Evolutionary conservation across 2,797 vertebrate genomes (phyloP).

Genomic region (Sebastes taczanowskii): DNA sequence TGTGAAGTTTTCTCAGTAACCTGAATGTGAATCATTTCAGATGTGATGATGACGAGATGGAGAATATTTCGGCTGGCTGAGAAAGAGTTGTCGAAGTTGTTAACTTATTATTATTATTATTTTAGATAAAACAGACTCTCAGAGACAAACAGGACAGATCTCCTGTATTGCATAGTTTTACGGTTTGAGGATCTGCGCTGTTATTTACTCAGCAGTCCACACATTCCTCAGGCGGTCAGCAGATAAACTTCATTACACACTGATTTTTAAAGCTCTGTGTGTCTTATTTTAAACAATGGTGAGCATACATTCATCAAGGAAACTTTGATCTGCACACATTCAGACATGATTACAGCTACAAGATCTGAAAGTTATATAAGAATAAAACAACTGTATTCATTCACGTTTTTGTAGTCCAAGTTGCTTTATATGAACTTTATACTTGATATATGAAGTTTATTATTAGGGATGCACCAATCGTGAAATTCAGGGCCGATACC

Average conservation of each 20-base stretch:
- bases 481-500: no score
- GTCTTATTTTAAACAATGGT: background rate
- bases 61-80: background rate
- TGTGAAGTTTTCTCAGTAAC: background rate
- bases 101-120: background rate
- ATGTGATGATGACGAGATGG: background rate
- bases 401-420: background rate
- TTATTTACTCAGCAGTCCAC: background rate
- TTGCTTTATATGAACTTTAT: background rate
- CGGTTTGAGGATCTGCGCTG: background rate
- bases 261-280: background rate
- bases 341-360: background rate
- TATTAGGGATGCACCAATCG: no score
- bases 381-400: background rate
- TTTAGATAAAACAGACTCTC: background rate
- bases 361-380: background rate
- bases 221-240: background rate
- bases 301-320: background rate
- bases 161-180: background rate
- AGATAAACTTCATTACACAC: background rate
- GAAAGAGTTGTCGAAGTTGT: background rate
- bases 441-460: background rate
- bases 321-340: background rate
- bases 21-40: background rate
- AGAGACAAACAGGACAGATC: background rate